Conservation (phyloP, 2,888 invertebrate species). For the Adelphocoris suturalis region DNA sequence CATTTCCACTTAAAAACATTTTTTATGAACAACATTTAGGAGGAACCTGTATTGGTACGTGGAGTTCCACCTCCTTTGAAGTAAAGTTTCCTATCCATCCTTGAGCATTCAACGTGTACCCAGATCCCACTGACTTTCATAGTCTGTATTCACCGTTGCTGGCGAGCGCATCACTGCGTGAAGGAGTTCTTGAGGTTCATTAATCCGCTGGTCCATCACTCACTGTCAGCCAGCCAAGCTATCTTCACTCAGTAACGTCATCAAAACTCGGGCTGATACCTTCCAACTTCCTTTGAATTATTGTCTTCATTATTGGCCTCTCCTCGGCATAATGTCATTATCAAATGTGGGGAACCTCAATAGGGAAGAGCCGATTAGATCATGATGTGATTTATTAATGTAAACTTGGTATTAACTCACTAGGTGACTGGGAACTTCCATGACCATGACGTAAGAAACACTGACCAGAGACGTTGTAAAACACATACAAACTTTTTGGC, state of each 20-base stretch:
- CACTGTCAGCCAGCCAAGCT: conserved; percentile 47
- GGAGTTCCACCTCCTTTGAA: no score
- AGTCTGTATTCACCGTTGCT: conserved; percentile 6
- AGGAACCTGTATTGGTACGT: no score
- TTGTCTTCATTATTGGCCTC: conserved; percentile 13
- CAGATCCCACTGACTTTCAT: background rate
- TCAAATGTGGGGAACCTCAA: background rate
- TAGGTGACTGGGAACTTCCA: no score
- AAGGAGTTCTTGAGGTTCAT: conserved; percentile 45
- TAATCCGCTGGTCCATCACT: conserved; percentile 62
- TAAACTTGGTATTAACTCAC: no score
- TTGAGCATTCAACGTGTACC: background rate
- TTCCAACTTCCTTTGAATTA: background rate
- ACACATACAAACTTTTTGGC: no score
- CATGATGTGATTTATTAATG: no score
- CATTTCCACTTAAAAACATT: no score
- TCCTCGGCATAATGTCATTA: background rate
- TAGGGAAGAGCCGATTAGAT: background rate
- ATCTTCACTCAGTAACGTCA: conserved; percentile 10
- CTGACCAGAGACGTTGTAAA: no score
- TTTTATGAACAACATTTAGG: no score
- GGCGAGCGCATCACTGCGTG: background rate
- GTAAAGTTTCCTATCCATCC: no score
- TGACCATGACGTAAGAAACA: no score
- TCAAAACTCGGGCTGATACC: conserved; percentile 30